Conservation (phyloP, 2,113 vertebrate species). For the Lepidothrix coronata region DNA sequence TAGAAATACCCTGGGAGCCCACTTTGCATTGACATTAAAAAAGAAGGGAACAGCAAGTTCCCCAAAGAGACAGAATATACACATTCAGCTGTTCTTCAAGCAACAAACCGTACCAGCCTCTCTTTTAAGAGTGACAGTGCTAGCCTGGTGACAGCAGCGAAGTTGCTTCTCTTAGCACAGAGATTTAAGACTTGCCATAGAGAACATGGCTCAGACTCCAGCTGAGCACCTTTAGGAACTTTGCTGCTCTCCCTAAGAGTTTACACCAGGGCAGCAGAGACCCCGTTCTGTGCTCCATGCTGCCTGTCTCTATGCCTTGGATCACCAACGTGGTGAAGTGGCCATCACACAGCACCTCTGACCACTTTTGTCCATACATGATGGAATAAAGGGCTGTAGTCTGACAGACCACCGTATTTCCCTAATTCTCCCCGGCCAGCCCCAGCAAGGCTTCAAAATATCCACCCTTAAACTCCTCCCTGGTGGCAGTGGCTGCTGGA, state of each 20-base stretch:
- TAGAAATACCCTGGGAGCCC: background rate
- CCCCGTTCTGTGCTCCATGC: background rate
- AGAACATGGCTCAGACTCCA: background rate
- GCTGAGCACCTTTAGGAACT: background rate
- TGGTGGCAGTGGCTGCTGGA: background rate
- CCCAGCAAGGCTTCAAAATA: background rate
- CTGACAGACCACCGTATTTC: background rate
- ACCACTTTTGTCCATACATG: rapidly evolving
- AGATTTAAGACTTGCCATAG: background rate
- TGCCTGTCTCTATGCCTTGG: background rate
- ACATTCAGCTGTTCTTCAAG: background rate
- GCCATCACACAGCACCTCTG: background rate
- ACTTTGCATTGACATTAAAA: background rate
- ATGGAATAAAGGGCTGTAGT: background rate
- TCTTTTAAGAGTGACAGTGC: background rate
- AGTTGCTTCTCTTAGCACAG: background rate
- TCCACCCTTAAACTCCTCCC: background rate
- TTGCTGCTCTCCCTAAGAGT: background rate
- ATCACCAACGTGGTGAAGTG: background rate
- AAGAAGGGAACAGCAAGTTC: background rate
- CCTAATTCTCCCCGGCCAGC: background rate
- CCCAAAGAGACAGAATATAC: background rate
- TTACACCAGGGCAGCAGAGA: background rate
- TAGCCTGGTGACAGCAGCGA: background rate
- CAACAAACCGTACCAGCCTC: background rate